A percentile compares a stretch with the other conserved stretches of the same genome.
These are phyloP conservation scores for Trisateles emortualis DNA, from an alignment of 2,888 invertebrate species.

Conservation along the genomic window DNA sequence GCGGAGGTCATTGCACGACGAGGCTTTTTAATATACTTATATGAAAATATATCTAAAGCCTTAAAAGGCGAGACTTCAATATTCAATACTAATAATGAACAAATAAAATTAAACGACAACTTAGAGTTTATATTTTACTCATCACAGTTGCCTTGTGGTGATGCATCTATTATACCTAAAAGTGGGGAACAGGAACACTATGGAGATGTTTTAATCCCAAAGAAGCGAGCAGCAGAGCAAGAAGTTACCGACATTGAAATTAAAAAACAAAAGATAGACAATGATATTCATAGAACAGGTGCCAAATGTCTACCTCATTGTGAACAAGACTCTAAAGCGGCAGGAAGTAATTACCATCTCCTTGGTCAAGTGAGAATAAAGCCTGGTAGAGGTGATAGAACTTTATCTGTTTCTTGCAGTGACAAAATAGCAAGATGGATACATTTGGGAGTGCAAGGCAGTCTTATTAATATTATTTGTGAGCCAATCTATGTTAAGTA, in stretches of 20 bases:
- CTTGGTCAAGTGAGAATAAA: conserved; percentile 93
- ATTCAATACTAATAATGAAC: conserved; percentile 58
- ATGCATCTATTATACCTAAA: conserved; percentile 94
- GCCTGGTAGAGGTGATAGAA: conserved; percentile 96
- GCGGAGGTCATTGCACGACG: conserved; percentile 96
- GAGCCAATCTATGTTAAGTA: conserved; percentile 90
- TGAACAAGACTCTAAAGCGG: conserved; percentile 86
- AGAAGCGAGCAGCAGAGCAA: conserved; percentile 57
- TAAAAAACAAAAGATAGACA: conserved; percentile 56
- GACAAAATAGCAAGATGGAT: conserved; percentile 98
- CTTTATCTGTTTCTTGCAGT: conserved; percentile 96
- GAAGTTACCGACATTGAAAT: conserved; percentile 45
- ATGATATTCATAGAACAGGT: conserved; percentile 92
- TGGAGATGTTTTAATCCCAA: conserved; percentile 62
- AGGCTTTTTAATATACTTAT: conserved; percentile 92
- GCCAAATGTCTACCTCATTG: conserved; percentile 91
- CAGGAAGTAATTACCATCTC: conserved; percentile 89
- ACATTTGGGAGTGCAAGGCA: conserved; percentile 94
- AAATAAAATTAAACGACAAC: conserved; percentile 83
- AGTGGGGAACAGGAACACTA: conserved; percentile 57
- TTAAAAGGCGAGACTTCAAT: conserved; percentile 65
- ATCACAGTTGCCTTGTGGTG: conserved; percentile 97
- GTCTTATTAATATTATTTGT: conserved; percentile 89
- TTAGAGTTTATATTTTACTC: conserved; percentile 94
- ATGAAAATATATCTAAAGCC: conserved; percentile 86